phyloP scores from a whole-genome alignment of 2,113 vertebrate genomes.

The Gnathonemus longibarbis region DNA sequence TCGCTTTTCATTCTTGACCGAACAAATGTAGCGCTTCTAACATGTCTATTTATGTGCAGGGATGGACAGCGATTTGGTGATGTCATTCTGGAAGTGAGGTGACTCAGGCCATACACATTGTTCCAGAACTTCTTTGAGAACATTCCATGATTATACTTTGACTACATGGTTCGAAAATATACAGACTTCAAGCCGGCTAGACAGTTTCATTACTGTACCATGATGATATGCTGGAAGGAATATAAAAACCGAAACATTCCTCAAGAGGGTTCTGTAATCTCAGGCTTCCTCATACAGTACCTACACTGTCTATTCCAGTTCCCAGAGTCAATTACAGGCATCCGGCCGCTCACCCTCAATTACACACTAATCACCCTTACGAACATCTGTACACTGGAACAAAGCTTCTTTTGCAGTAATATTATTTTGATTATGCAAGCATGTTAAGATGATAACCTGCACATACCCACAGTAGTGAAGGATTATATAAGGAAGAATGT shows the following conservation, averaged over 20 bases:
- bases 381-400: not conserved
- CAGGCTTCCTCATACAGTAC: not conserved
- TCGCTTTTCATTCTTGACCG: not conserved
- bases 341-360: not conserved
- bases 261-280: not conserved
- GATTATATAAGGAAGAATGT: not conserved
- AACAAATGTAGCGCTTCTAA: not conserved
- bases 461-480: not conserved
- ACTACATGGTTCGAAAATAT: not conserved
- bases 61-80: not conserved
- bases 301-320: not conserved
- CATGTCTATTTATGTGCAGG: not conserved
- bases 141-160: not conserved
- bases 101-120: not conserved
- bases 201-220: not conserved
- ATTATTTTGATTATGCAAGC: not conserved
- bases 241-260: not conserved
- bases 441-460: not conserved
- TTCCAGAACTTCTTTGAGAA: not conserved
- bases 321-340: not conserved
- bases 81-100: not conserved
- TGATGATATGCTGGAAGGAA: not conserved
- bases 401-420: not conserved
- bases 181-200: not conserved
- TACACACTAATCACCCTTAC: not conserved